These are phyloP conservation scores for Hydrozoanthus gracilis DNA, from an alignment of 92 coral and sea anemone genomes.

Conservation along the genomic window DNA sequence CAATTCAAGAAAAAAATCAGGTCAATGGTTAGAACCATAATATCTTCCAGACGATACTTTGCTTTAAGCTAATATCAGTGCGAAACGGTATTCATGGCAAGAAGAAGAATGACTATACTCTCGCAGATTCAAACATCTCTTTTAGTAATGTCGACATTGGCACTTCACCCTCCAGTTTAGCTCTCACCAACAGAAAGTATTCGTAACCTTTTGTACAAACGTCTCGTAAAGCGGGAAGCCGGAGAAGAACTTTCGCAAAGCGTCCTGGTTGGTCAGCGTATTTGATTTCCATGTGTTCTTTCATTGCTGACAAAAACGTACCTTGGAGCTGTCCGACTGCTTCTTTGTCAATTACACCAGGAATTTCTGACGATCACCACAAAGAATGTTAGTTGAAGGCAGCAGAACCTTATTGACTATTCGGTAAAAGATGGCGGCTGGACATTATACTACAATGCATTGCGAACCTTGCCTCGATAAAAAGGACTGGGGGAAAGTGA, in stretches of 20 bases:
- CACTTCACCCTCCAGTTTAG: constrained; percentile 93
- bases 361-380: constrained; percentile 65
- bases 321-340: constrained; percentile 79
- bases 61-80: too few species aligned
- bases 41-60: too few species aligned
- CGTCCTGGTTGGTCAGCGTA: constrained; percentile 88
- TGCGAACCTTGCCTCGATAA: too few species aligned
- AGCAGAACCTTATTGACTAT: neutral
- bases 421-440: neutral
- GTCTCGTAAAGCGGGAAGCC: constrained; percentile 94
- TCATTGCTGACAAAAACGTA: constrained; percentile 80
- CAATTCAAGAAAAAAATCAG: too few species aligned
- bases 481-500: too few species aligned
- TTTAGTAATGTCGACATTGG: constrained; percentile 93
- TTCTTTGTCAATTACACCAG: constrained; percentile 72
- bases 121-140: constrained; percentile 96
- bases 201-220: constrained; percentile 95
- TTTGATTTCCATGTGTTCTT: constrained; percentile 78
- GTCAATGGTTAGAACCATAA: too few species aligned
- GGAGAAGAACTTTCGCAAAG: constrained; percentile 89
- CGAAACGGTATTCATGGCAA: too few species aligned
- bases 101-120: constrained; percentile 37
- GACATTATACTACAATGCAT: too few species aligned
- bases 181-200: constrained; percentile 84
- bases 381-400: neutral